These are phyloP conservation scores for Furcula furcula DNA, from an alignment of 2,888 invertebrate genomes.

Conservation along the genomic window DNA sequence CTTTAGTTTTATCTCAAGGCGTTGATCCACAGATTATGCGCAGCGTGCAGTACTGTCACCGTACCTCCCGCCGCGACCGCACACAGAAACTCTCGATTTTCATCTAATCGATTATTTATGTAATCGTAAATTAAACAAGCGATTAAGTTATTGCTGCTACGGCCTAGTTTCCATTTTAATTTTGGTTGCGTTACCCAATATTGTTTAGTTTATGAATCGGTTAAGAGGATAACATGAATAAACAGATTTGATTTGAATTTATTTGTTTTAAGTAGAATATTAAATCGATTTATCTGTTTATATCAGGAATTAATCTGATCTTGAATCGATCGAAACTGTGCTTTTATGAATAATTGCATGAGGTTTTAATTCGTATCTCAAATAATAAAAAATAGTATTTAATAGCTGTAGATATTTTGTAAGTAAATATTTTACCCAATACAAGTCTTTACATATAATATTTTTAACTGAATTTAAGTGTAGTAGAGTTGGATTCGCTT, in stretches of 20 bases:
- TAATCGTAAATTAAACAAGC: constrained; percentile 44
- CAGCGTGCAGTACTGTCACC: constrained; percentile 3
- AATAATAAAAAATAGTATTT: too few species aligned
- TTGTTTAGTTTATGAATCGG: constrained; percentile 26
- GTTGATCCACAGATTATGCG: not conserved
- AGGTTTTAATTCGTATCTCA: too few species aligned
- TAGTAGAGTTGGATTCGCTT: too few species aligned
- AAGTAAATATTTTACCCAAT: too few species aligned
- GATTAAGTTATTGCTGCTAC: constrained; percentile 44
- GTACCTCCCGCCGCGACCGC: constrained; percentile 40
- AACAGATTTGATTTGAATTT: constrained; percentile 28
- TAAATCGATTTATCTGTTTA: not conserved
- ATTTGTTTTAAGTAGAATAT: constrained; percentile 5
- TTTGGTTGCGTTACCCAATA: constrained; percentile 33
- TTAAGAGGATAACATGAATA: constrained; percentile 31
- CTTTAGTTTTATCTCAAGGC: constrained; percentile 1
- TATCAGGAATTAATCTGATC: too few species aligned
- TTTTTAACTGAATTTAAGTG: too few species aligned
- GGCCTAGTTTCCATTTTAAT: constrained; percentile 47
- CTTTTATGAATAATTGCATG: too few species aligned
- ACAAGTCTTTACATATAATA: too few species aligned
- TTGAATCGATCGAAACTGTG: too few species aligned
- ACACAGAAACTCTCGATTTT: constrained; percentile 50
- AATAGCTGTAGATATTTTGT: too few species aligned
- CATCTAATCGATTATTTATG: constrained; percentile 54